Base-by-base conservation (phyloP, 2,888 invertebrate genomes). In the Tetheella fluctuosa region DNA sequence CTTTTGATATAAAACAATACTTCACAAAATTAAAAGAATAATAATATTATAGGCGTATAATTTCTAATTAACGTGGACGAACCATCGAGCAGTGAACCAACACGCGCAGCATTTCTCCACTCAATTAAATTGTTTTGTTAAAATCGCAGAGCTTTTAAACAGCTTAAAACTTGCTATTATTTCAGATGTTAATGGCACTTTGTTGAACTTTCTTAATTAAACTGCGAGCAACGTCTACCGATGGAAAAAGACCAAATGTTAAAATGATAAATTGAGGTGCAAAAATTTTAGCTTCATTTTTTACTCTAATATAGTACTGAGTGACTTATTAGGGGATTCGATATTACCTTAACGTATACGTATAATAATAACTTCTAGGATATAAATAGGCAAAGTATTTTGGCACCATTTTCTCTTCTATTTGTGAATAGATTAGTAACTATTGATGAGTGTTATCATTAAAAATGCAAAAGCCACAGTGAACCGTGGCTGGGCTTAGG, bases 141-240 rank as follows among this genome's bases (percentile, higher is more conserved):
- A 25, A n/a, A 54, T 54, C 23, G 12, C 17, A 30, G 54, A 54
- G 54, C 17, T 28, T 30, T 30, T 17, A 54, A 30, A 54, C 28
- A 54, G 28, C 23, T 10, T 28, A 15, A n/a, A 54, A 48, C 48
- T 54, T 17, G 28, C 25, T n/a, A 54, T 28, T 54, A 48, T 48
- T 28, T 25, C 28, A 54, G 17, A 54, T 54, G 25, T 17, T 30
- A 54, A 28, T 54, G 54, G 17, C 54, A 54, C 28, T 54, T 17
- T 28, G 30, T 17, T 48, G 3, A 54, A 54, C 54, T 54, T 30
- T 54, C 54, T 54, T 54, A 54, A 54, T 54, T 54, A 28, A 54
- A 54, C 30, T 54, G 30, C n/a, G 54, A 54, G 30, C 28, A 54
- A n/a, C 28, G 54, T 20, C n/a, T 48, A 20, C 48, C 48, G 20